These are phyloP conservation scores for Achroia grisella DNA, from an alignment of 1,140 invertebrate genomes.

Conservation along the genomic window DNA sequence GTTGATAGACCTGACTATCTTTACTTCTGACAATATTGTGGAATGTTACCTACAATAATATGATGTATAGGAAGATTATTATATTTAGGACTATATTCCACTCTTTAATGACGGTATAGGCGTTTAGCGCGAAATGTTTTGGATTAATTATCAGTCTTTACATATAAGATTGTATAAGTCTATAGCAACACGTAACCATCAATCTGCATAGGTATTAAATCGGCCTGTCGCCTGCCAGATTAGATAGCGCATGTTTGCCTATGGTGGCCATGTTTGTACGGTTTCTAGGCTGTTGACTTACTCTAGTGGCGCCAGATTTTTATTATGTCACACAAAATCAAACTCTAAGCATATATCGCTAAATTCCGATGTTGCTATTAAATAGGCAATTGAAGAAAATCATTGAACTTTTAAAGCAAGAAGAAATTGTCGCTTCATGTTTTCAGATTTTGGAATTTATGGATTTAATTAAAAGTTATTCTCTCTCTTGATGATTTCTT, in stretches of 20 bases:
- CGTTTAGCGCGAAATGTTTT: constrained; percentile 16
- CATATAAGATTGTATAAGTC: neutral
- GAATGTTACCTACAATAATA: too few relatives aligned
- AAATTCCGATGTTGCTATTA: too few relatives aligned
- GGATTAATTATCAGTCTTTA: constrained; percentile 6
- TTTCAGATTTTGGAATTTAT: too few relatives aligned
- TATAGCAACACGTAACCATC: constrained; percentile 2
- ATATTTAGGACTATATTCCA: too few relatives aligned
- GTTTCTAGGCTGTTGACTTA: constrained; percentile 32
- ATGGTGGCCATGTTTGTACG: constrained; percentile 45
- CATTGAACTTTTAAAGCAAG: too few relatives aligned
- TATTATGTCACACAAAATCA: constrained; percentile 12
- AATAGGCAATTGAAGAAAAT: too few relatives aligned
- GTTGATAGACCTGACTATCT: too few relatives aligned
- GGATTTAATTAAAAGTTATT: too few relatives aligned
- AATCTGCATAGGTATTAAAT: constrained; percentile 10
- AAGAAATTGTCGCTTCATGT: too few relatives aligned
- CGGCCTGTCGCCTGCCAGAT: constrained; percentile 43
- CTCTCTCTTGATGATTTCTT: too few relatives aligned
- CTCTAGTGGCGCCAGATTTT: constrained; percentile 16
- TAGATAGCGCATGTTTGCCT: constrained; percentile 52
- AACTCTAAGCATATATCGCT: constrained; percentile 18
- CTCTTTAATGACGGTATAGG: neutral
- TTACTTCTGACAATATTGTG: too few relatives aligned
- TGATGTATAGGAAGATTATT: too few relatives aligned